Percentiles rank a stretch among this genome's conserved stretches.
phyloP scores from a whole-genome alignment of 2,113 vertebrate genomes.

The Ammodytes dubius region DNA sequence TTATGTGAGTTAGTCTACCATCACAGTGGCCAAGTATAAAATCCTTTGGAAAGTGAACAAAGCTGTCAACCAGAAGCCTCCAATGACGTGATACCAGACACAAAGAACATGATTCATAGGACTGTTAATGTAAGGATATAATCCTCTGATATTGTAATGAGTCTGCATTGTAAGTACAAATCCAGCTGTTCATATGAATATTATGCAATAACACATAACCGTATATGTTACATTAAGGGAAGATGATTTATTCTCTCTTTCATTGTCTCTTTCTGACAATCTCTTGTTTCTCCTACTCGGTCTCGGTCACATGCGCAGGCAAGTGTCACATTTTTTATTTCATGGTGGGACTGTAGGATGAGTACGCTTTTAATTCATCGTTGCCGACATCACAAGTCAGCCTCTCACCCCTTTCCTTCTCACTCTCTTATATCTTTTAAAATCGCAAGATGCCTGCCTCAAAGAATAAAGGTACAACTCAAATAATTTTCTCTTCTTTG shows the following conservation, averaged over 20 bases:
- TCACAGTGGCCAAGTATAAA: not conserved
- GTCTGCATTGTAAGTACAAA: not conserved
- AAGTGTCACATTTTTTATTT: slow-evolving; percentile 55
- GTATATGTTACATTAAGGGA: not conserved
- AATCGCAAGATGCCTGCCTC: slow-evolving; percentile 6
- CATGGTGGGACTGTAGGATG: slow-evolving; percentile 17
- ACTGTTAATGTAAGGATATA: not conserved
- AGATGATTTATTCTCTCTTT: slow-evolving; percentile 10
- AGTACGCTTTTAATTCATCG: slow-evolving; percentile 24
- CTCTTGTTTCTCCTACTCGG: not conserved
- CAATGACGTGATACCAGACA: not conserved
- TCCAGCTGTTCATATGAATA: not conserved
- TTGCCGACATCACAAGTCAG: slow-evolving; percentile 27
- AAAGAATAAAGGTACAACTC: not conserved
- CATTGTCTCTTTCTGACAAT: not conserved
- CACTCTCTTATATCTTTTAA: slow-evolving; percentile 1
- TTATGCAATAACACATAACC: not conserved
- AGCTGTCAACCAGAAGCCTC: not conserved
- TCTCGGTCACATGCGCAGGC: slow-evolving; percentile 20
- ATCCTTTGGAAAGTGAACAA: not conserved
- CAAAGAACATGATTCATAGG: not conserved
- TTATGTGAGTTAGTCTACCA: not conserved
- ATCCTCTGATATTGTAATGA: not conserved
- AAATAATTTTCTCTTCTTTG: slow-evolving; percentile 8
- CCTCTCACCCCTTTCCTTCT: slow-evolving; percentile 8